Evolutionary conservation across 2,888 invertebrate species (phyloP), one percentile per base, ranked within the genome.

Genomic region (Ashinkailepas kermadecensis): DNA sequence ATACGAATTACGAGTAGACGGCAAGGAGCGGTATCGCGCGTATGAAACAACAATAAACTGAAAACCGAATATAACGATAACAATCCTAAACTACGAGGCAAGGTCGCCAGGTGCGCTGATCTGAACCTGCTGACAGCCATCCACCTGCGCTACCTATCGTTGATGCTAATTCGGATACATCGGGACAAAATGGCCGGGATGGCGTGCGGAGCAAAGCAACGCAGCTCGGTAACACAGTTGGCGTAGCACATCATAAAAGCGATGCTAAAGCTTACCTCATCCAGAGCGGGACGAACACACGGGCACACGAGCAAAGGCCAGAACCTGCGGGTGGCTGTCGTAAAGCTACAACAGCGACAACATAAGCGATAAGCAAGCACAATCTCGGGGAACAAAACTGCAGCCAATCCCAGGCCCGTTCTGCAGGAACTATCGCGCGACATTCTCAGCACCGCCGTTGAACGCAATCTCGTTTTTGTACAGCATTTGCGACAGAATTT

Each of bases 291-390:
- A 25, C 67, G 7, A 67, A n/a, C 23, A 25, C 10, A 25, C 67
- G n/a, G 25, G 13, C 7, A 6, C 23, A 25, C 12, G 25, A 25
- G 12, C 12, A 25, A 1, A 39, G 39, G 39, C 39, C 39, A 39
- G 39, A 39, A 39, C 39, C 39, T 39, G 39, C 39, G 39, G 39
- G 39, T 39, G 39, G 39, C 12, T 10, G 10, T 25, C 25, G 67
- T 67, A 25, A 67, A 67, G 15, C 25, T 67, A 67, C 67, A 67
- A 67, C 39, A 67, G 67, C 67, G n/a, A 67, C 25, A 67, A 67
- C 67, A 13, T n/a, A 23, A n/a, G 25, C 25, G n/a, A 25, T 25
- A 25, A 25, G 67, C 25, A 67, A 39, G 25, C 11, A 67, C 13
- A 65, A 65, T 65, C 65, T 65, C 65, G 7, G 23, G 9, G 23